Evolutionary conservation across 2,888 invertebrate genomes (phyloP).

Genomic region (Dioctria linearis): DNA sequence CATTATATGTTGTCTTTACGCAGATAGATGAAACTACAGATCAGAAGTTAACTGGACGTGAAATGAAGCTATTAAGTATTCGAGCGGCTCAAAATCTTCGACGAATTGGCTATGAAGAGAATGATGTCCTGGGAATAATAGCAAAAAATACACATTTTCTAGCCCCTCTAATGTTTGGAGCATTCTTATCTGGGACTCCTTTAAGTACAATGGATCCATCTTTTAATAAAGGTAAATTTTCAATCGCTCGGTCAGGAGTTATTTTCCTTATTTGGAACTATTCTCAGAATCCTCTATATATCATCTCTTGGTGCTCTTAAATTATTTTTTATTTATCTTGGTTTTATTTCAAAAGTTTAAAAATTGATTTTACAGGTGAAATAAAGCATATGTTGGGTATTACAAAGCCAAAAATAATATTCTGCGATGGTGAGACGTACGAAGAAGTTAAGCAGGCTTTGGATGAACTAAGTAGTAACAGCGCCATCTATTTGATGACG

Average conservation of each 20-base stretch:
- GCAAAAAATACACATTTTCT: slow-evolving; percentile 66
- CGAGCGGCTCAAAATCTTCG: slow-evolving; percentile 24
- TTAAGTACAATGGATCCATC: slow-evolving; percentile 67
- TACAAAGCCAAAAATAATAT: slow-evolving; percentile 67
- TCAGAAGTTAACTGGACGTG: slow-evolving; percentile 65
- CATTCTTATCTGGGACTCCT: slow-evolving; percentile 66
- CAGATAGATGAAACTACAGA: slow-evolving; percentile 67
- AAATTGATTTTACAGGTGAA: slow-evolving; percentile 60
- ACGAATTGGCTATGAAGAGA: slow-evolving; percentile 63
- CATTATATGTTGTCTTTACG: neutral
- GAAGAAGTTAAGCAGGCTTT: slow-evolving; percentile 61
- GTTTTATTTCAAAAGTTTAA: too few relatives aligned
- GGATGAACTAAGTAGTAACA: slow-evolving; percentile 61
- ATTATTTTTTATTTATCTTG: neutral
- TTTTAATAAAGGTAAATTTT: slow-evolving; percentile 63
- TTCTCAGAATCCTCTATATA: too few relatives aligned
- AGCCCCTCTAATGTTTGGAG: slow-evolving; percentile 66
- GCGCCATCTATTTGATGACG: slow-evolving; percentile 63
- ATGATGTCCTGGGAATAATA: slow-evolving; percentile 67
- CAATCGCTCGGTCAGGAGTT: too few relatives aligned
- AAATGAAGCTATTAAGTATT: slow-evolving; percentile 65
- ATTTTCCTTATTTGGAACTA: too few relatives aligned
- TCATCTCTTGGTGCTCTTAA: too few relatives aligned
- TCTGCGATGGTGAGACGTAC: slow-evolving; percentile 67
- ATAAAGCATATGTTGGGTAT: slow-evolving; percentile 66